Evolutionary conservation across 2,113 vertebrate genomes (phyloP).

Genomic region (Syngnathus typhle): DNA sequence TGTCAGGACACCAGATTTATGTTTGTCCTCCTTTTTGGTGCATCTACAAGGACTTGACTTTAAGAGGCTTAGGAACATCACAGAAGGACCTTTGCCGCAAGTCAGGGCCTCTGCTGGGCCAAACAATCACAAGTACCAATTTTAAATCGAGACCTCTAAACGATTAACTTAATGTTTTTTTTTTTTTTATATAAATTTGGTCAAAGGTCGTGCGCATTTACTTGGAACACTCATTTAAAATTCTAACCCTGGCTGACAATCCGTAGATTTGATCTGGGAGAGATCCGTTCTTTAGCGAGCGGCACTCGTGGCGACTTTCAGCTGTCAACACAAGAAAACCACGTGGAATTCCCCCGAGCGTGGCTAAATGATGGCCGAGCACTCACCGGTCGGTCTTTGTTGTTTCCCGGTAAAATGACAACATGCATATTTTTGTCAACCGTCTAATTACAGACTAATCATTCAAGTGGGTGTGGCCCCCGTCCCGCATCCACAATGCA

Average conservation of each 20-base stretch:
- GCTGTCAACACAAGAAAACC: constrained; percentile 49
- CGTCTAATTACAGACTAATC: constrained; percentile 64
- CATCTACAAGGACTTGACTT: constrained; percentile 5
- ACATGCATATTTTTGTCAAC: constrained; percentile 57
- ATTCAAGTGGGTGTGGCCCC: constrained; percentile 47
- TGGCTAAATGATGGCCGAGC: constrained; percentile 39
- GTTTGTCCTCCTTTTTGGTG: constrained; percentile 5
- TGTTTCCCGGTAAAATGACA: constrained; percentile 38
- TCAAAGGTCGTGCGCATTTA: no score
- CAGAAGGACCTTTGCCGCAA: not conserved
- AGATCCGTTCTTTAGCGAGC: not conserved
- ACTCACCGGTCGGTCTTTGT: constrained; percentile 28
- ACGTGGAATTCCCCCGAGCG: constrained; percentile 54
- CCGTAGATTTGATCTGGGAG: no score
- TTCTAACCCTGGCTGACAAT: no score
- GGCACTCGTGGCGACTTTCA: constrained; percentile 22
- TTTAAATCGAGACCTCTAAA: no score
- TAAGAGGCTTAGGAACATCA: constrained; percentile 14
- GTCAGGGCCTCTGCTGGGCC: not conserved
- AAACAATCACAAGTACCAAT: no score
- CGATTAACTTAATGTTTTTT: no score
- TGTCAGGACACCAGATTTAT: constrained; percentile 28
- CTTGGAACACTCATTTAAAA: no score
- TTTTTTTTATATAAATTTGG: no score
- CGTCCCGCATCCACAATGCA: constrained; percentile 46